Evolutionary conservation across 2,797 vertebrate species (phyloP), one percentile per base, ranked within the genome.

Genomic region (Lepus townsendii): DNA sequence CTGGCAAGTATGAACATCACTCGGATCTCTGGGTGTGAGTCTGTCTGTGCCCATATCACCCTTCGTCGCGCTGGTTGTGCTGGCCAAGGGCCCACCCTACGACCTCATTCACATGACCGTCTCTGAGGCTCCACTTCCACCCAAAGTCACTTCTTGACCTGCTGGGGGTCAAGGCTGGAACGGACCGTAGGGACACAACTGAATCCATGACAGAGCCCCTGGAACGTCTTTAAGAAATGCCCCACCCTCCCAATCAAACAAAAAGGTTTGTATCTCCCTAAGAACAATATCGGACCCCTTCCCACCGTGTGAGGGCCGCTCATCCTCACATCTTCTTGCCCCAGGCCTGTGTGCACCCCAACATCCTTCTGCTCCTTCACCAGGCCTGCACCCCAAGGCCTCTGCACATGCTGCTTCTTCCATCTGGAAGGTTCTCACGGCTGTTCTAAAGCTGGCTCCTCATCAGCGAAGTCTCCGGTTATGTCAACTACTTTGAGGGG

Each of bases 41-140:
- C 35, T 42, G 50, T 30, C 17, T 17, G 30, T 0, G 16, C 68
- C 32, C 66, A 30, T 13, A 2, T 69, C 16, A 2, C 19, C 68
- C n/a, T 32, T 17, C 2, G 19, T 20, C 27, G 80, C 10, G 38
- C 17, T 4, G 47, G 47, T 57, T 69, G 26, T 30, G 42, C 0
- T 57, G 42, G 16, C 16, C 79, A 10, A 60, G 17, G 77, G 32
- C 12, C 75, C 5, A 60, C 22, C 5, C 47, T 19, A 42, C 50
- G 65, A 84, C 24, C n/a, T 93, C 47, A 20, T 26, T 88, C 54
- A 72, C 30, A 63, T 27, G 20, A 27, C 32, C 35, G 69, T 9
- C 71, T 88, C 83, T 77, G 92, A 92, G 30, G 76, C 30, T 13
- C 65, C 7, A 72, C 54, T 87, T 87, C 73, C 42, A 90, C 92